A percentile compares a stretch with the other conserved stretches of the same genome.
phyloP scores from a whole-genome alignment of 1,140 invertebrate species.

The Brachionus sp. region DNA sequence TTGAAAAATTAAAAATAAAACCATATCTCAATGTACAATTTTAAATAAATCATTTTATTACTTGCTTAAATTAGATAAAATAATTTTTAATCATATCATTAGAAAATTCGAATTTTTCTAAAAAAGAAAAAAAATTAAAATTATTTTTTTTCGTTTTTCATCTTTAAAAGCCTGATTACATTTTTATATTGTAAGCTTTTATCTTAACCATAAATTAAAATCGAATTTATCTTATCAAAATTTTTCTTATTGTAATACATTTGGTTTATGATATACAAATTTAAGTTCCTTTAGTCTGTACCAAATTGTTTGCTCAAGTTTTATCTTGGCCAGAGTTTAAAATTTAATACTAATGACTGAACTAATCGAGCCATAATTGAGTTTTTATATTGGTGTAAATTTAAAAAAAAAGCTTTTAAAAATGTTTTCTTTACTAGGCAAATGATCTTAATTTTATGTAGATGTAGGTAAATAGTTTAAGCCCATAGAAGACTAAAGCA shows the following conservation, averaged over 20 bases:
- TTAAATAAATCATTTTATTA: not conserved
- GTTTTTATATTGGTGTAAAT: not conserved
- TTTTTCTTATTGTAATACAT: not conserved
- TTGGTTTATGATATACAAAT: not conserved
- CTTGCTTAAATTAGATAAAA: not conserved
- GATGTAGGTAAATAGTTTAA: slow-evolving; percentile 3
- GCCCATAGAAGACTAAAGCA: not conserved
- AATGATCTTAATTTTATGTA: not conserved
- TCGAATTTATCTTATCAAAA: not conserved
- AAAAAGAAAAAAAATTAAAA: too few relatives aligned
- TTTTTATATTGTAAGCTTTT: not conserved
- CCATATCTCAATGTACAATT: not conserved
- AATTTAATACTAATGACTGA: not conserved
- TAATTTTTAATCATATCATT: not conserved
- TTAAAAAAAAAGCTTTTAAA: not conserved
- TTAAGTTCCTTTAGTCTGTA: not conserved
- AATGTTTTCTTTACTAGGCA: not conserved
- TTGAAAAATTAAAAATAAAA: too few relatives aligned
- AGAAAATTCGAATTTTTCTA: too few relatives aligned
- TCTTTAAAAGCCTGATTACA: too few relatives aligned
- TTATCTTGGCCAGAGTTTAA: not conserved
- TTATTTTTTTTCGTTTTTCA: too few relatives aligned
- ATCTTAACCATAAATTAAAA: not conserved
- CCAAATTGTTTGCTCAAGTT: not conserved
- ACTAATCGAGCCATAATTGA: not conserved